These are phyloP conservation scores for Trachelus stipa DNA, from an alignment of 2,888 invertebrate species.

Conservation along the genomic window DNA sequence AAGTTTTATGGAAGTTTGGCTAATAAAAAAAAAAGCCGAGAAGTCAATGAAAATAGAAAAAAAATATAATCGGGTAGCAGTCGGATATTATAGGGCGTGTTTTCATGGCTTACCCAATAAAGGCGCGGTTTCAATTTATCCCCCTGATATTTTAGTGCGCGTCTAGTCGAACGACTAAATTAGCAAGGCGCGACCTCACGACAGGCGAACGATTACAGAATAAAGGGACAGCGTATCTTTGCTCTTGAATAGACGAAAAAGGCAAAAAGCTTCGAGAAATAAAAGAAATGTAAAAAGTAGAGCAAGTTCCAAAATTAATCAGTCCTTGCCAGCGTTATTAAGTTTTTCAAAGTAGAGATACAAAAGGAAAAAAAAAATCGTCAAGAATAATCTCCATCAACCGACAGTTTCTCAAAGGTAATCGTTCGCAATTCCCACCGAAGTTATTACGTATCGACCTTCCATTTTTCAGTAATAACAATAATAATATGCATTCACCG, in stretches of 20 bases:
- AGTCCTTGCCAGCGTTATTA: background rate
- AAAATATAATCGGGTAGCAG: background rate
- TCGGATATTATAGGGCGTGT: background rate
- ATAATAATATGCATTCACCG: background rate
- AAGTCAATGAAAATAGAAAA: constrained; percentile 21
- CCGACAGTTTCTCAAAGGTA: too few relatives aligned
- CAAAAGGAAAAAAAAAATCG: background rate
- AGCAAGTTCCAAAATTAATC: background rate
- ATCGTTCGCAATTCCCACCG: background rate
- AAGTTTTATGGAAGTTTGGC: background rate
- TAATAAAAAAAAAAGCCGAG: constrained; percentile 5
- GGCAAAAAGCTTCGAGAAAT: background rate
- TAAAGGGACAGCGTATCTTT: background rate
- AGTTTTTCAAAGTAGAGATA: background rate
- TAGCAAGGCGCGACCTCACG: background rate
- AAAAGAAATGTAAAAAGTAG: background rate
- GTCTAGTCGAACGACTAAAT: background rate
- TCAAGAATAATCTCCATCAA: background rate
- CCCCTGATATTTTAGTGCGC: background rate
- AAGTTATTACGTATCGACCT: background rate
- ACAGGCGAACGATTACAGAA: background rate
- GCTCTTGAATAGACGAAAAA: background rate
- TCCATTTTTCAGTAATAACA: background rate
- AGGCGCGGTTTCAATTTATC: constrained; percentile 44
- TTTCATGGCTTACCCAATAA: constrained; percentile 28